Percentiles rank a stretch among this genome's conserved stretches.
These are phyloP conservation scores for Candidula unifasciata DNA, from an alignment of 2,888 invertebrate species.

Conservation along the genomic window DNA sequence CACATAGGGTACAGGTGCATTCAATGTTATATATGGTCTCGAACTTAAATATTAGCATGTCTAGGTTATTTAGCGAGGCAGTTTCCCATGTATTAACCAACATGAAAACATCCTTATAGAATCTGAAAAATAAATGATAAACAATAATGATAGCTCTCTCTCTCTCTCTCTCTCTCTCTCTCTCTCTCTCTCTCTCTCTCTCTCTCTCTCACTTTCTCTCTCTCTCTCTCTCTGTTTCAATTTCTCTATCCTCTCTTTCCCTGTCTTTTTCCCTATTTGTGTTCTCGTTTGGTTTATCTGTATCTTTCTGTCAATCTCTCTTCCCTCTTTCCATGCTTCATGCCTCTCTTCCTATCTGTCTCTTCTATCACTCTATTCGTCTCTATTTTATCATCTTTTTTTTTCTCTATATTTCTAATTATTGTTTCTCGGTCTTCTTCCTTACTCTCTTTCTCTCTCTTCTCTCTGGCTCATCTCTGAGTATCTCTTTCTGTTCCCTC, in stretches of 20 bases:
- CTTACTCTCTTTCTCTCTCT: neutral
- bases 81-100: too few species aligned
- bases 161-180: neutral
- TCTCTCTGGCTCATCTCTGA: too few species aligned
- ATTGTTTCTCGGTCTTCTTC: neutral
- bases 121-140: too few species aligned
- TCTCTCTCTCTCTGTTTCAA: neutral
- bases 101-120: too few species aligned
- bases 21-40: too few species aligned
- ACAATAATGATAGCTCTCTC: too few species aligned
- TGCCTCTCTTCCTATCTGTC: constrained; percentile 25
- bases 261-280: constrained; percentile 1
- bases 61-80: too few species aligned
- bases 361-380: constrained; percentile 2
- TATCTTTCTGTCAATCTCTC: constrained; percentile 13
- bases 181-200: neutral
- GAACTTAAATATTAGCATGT: too few species aligned
- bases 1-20: too few species aligned
- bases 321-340: neutral
- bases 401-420: neutral
- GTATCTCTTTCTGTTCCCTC: too few species aligned
- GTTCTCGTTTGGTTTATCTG: neutral
- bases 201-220: constrained; percentile 16
- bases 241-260: neutral
- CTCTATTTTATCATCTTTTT: constrained; percentile 3